These are phyloP conservation scores for Micromesistius poutassou DNA, from an alignment of 2,797 vertebrate genomes.

Conservation along the genomic window DNA sequence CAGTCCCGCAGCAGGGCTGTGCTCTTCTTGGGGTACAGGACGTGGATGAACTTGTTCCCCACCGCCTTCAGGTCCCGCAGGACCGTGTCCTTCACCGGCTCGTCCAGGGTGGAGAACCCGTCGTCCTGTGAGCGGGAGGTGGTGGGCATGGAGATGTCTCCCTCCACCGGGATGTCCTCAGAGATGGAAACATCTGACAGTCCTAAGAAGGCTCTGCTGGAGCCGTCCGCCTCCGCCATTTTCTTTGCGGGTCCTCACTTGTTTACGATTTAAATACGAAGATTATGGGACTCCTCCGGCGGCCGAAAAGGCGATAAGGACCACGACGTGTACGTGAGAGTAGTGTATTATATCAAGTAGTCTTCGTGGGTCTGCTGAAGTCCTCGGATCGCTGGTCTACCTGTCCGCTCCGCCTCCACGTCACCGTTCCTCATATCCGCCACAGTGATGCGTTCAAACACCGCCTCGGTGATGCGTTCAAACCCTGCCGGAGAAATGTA, in stretches of 20 bases:
- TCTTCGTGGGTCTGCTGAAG: no score
- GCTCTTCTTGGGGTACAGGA: conserved; percentile 93
- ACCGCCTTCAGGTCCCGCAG: conserved; percentile 92
- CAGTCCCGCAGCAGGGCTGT: conserved; percentile 90
- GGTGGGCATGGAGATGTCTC: conserved; percentile 86
- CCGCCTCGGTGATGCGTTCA: conserved; percentile 13
- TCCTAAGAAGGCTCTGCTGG: conserved; percentile 80
- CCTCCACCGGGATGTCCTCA: conserved; percentile 88
- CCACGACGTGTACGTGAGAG: no score
- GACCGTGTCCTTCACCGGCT: conserved; percentile 91
- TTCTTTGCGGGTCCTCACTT: conserved; percentile 27
- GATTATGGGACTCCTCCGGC: neutral
- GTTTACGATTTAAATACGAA: no score
- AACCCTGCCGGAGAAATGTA: conserved; percentile 5
- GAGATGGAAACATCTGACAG: conserved; percentile 90
- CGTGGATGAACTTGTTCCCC: conserved; percentile 94
- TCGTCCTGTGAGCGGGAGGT: conserved; percentile 74
- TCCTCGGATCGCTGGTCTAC: no score
- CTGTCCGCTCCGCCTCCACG: conserved; percentile 45
- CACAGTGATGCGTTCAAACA: conserved; percentile 20
- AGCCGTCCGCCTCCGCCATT: conserved; percentile 77
- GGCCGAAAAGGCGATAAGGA: no score
- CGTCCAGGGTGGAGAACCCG: conserved; percentile 88
- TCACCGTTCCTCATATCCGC: conserved; percentile 70
- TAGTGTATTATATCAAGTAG: no score